Evolutionary conservation across 2,888 invertebrate genomes (phyloP), one percentile per base, ranked within the genome.

Genomic region (Baccha elongata): DNA sequence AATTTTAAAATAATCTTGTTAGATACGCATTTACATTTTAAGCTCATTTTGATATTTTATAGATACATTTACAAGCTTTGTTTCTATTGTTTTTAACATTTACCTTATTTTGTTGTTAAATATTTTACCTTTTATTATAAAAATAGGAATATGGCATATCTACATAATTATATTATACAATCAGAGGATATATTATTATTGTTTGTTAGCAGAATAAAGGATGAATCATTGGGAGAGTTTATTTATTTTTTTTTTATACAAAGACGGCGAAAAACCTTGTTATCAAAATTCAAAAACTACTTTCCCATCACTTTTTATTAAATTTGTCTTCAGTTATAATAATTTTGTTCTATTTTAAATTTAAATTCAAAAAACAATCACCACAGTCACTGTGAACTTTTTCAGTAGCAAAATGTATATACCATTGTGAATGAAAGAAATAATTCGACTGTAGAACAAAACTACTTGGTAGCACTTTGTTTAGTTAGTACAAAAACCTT

Each of bases 1-100:
- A 86, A 86, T 88, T 85, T 84, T 62, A 83, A 73, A 58, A 86
- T 72, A 85, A 65, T 52, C 32, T 58, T 67, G n/a, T 23, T 23
- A 23, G n/a, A n/a, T 26, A 32, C 8, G 69, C 52, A 52, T 67
- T 48, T 84, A 75, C 86, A 87, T 37, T 71, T 35, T 72, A 62
- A 79, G 79, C 79, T 73, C 23, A 62, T 52, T 73, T 23, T 37
- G 11, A 71, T 42, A 23, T 60, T 42, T 17, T 37, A 40, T 11
- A 64, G 13, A 64, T 11, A 23, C 67, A 15, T 32, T 53, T 55
- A 64, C 80, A 69, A 74, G 64, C 74, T 75, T 23, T 23, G 69
- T 71, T 48, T 84, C 52, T 62, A 71, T 85, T 76, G 58, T 80
- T 80, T 73, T 85, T 71, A 72, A 78, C 84, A 85, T 85, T 80